These are phyloP conservation scores for Octopus bimaculoides DNA, from an alignment of 1,140 invertebrate species.

Conservation along the genomic window DNA sequence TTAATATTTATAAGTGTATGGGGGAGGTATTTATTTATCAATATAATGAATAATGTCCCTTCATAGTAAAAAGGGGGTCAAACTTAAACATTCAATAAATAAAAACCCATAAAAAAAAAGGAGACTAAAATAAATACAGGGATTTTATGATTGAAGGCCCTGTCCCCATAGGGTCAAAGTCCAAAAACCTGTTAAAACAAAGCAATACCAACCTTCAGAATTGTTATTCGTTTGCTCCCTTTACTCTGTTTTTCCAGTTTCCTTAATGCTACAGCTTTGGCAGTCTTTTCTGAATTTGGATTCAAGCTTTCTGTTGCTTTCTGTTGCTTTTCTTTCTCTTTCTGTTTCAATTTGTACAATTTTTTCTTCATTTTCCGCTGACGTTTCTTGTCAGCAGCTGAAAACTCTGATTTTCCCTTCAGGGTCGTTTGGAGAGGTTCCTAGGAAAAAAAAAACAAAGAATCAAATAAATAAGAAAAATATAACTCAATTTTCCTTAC, in stretches of 20 bases:
- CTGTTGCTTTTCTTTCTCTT: not conserved
- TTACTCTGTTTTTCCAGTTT: not conserved
- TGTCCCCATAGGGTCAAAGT: not conserved
- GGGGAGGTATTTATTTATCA: too few relatives aligned
- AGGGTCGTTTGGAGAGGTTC: not conserved
- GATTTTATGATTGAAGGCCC: not conserved
- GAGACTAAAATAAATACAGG: too few relatives aligned
- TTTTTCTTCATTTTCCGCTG: not conserved
- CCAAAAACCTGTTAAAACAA: not conserved
- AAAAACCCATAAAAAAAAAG: too few relatives aligned
- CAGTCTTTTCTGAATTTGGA: not conserved
- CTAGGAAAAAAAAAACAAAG: not conserved
- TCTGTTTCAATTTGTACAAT: not conserved
- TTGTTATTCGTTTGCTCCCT: not conserved
- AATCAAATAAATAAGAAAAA: too few relatives aligned
- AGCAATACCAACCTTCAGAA: not conserved
- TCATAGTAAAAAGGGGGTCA: too few relatives aligned
- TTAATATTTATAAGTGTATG: too few relatives aligned
- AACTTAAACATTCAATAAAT: too few relatives aligned
- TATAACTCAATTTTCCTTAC: not conserved
- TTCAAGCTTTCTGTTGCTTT: not conserved
- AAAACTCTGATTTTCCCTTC: not conserved
- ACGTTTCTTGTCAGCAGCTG: not conserved
- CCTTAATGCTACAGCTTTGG: not conserved
- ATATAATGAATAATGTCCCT: too few relatives aligned